Evolutionary conservation across 2,113 vertebrate genomes (phyloP).

Genomic region (Alosa alosa): DNA sequence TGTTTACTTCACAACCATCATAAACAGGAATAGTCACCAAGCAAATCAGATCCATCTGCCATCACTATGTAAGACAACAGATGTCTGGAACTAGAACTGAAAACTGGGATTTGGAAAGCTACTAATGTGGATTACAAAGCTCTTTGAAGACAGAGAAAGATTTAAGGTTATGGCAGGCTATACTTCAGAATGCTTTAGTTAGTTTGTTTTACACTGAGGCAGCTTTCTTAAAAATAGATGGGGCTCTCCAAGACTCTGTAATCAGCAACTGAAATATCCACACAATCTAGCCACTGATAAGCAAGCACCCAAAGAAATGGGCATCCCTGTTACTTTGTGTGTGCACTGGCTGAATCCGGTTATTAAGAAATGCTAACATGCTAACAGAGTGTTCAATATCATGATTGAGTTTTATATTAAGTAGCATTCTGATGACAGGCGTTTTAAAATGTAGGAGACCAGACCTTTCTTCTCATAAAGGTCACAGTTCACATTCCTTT

Average conservation of each 20-base stretch:
- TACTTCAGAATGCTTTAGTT: not conserved
- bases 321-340: not conserved
- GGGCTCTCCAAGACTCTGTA: not conserved
- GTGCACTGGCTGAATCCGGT: not conserved
- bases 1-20: not conserved
- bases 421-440: not conserved
- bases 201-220: not conserved
- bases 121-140: not conserved
- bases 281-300: not conserved
- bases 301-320: not conserved
- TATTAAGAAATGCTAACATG: not conserved
- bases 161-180: not conserved
- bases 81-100: not conserved
- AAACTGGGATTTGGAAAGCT: not conserved
- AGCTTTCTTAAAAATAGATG: not conserved
- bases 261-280: not conserved
- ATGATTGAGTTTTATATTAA: not conserved
- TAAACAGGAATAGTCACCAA: not conserved
- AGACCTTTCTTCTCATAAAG: conserved; percentile 95
- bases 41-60: conserved; percentile 8
- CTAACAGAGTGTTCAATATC: not conserved
- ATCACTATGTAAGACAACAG: not conserved
- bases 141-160: not conserved
- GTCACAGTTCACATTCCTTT: conserved; percentile 85
- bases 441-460: not conserved